These are phyloP conservation scores for Nomada fucata DNA, from an alignment of 2,888 invertebrate genomes.

Conservation along the genomic window DNA sequence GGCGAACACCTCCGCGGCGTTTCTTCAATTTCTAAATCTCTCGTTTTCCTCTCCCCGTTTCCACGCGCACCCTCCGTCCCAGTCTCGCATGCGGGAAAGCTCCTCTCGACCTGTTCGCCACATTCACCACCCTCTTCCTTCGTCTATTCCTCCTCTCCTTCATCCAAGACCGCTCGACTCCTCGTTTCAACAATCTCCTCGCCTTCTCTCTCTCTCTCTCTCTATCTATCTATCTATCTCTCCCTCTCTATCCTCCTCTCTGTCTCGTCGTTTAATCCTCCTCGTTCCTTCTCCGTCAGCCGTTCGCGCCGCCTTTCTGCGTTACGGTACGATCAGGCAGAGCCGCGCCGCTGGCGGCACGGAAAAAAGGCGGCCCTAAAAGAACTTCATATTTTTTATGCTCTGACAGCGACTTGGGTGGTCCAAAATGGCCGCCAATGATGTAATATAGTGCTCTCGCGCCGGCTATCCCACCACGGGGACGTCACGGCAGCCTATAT, in stretches of 20 bases:
- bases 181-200: constrained; percentile 35
- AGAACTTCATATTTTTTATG: constrained; percentile 84
- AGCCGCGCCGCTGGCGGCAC: constrained; percentile 81
- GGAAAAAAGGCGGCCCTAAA: constrained; percentile 84
- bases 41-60: constrained; percentile 29
- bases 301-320: constrained; percentile 76
- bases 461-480: constrained; percentile 61
- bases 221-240: constrained; percentile 42
- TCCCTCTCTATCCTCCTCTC: constrained; percentile 34
- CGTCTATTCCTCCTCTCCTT: constrained; percentile 38
- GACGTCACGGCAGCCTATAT: constrained; percentile 69
- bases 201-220: constrained; percentile 28
- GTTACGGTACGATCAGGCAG: constrained; percentile 76
- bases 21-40: constrained; percentile 59
- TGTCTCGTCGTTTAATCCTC: constrained; percentile 45
- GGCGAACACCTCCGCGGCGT: constrained; percentile 21
- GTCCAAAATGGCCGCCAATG: constrained; percentile 84
- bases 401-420: constrained; percentile 84
- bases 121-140: constrained; percentile 14
- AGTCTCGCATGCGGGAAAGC: background rate
- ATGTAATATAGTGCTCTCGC: constrained; percentile 83
- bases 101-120: constrained; percentile 16
- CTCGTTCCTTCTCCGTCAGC: constrained; percentile 50
- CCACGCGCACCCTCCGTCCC: constrained; percentile 23
- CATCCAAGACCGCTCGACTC: background rate